Conservation (phyloP, 2,797 vertebrate genomes). For the Danionella dracula region DNA sequence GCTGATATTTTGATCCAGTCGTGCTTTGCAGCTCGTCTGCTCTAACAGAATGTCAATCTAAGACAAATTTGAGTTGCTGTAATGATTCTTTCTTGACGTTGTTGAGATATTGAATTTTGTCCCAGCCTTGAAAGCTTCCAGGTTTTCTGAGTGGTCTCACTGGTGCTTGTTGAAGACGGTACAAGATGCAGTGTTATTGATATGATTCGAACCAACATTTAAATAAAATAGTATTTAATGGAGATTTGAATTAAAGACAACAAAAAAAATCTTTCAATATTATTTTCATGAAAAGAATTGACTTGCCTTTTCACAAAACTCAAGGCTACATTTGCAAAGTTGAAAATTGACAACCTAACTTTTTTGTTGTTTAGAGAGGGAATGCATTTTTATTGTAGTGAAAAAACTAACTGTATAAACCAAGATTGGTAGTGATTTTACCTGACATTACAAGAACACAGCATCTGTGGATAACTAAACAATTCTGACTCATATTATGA, state of each 20-base stretch:
- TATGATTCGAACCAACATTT: constrained; percentile 52
- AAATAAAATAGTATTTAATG: constrained; percentile 64
- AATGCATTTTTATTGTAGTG: too few relatives aligned
- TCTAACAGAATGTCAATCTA: constrained; percentile 54
- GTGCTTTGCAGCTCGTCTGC: constrained; percentile 32
- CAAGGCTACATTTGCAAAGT: constrained; percentile 55
- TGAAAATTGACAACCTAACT: too few relatives aligned
- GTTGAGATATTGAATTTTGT: constrained; percentile 33
- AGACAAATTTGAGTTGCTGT: constrained; percentile 35
- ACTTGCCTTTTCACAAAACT: constrained; percentile 37
- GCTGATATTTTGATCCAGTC: constrained; percentile 35
- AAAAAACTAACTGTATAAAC: too few relatives aligned
- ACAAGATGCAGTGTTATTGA: constrained; percentile 53
- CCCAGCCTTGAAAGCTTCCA: constrained; percentile 54
- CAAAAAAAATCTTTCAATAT: constrained; percentile 62
- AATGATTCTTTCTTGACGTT: constrained; percentile 34
- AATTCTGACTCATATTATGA: too few relatives aligned
- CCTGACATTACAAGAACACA: too few relatives aligned
- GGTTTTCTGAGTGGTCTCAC: constrained; percentile 44
- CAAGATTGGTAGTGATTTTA: too few relatives aligned
- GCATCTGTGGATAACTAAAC: too few relatives aligned
- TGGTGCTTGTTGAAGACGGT: constrained; percentile 48
- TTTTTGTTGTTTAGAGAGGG: too few relatives aligned
- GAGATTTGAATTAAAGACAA: constrained; percentile 60
- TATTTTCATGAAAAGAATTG: constrained; percentile 55